Percentiles rank a stretch among this genome's conserved stretches.
phyloP scores from a whole-genome alignment of 2,113 vertebrate species.

The Crocuta crocuta region DNA sequence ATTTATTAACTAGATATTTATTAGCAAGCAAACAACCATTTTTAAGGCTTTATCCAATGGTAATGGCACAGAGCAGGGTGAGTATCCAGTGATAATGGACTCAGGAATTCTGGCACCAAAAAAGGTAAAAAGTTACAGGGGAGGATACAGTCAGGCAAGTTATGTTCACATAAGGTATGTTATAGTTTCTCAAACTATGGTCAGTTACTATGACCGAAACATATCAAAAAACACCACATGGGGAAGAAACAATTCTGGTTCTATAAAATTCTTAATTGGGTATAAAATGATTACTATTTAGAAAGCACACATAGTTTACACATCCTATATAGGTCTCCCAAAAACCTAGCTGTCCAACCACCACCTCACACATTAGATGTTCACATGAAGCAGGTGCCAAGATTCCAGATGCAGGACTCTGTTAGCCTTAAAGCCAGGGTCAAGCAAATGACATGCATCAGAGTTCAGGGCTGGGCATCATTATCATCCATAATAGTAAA shows the following conservation, averaged over 20 bases:
- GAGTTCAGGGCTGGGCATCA: background rate
- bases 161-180: background rate
- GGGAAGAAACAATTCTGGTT: background rate
- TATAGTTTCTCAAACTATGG: background rate
- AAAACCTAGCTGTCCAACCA: background rate
- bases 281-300: slow-evolving; percentile 3
- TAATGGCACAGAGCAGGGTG: background rate
- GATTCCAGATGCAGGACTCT: background rate
- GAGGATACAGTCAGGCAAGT: background rate
- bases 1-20: background rate
- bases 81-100: background rate
- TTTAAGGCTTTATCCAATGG: background rate
- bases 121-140: background rate
- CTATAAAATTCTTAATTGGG: background rate
- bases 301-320: background rate
- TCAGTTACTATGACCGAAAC: background rate
- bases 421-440: background rate
- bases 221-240: background rate
- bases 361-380: background rate
- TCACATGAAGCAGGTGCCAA: background rate
- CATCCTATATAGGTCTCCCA: background rate
- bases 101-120: background rate
- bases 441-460: background rate
- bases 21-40: background rate
- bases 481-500: background rate